A percentile compares a stretch with the other conserved stretches of the same genome.
These are phyloP conservation scores for Echinarachnius parma DNA, from an alignment of 53 echinoderm and acorn worm genomes.

Conservation along the genomic window DNA sequence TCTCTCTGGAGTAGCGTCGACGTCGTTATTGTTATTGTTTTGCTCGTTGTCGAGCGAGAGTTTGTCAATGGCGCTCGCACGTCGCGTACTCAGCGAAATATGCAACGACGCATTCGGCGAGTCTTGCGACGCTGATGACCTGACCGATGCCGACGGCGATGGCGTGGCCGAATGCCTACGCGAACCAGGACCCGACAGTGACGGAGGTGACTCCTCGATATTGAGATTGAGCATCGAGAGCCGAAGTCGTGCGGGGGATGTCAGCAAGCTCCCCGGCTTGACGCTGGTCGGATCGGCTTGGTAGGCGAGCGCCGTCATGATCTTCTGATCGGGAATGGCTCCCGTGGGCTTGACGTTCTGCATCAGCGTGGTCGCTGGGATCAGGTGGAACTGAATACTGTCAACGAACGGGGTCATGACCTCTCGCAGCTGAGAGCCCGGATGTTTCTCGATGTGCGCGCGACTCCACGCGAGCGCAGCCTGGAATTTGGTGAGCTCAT, in stretches of 20 bases:
- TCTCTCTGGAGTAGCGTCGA: neutral
- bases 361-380: conserved; percentile 83
- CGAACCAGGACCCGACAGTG: conserved; percentile 5
- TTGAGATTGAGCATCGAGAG: conserved; percentile 68
- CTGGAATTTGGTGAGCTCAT: conserved; percentile 90
- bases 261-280: conserved; percentile 62
- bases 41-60: conserved; percentile 15
- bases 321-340: conserved; percentile 83
- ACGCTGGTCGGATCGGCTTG: conserved; percentile 92
- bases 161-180: conserved; percentile 38
- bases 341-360: conserved; percentile 74
- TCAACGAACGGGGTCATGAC: conserved; percentile 89
- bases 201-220: conserved; percentile 60
- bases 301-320: conserved; percentile 95
- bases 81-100: conserved; percentile 7
- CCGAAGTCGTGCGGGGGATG: conserved; percentile 71
- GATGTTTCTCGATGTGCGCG: conserved; percentile 69
- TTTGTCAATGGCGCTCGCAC: conserved; percentile 31
- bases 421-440: conserved; percentile 53
- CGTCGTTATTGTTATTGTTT: neutral
- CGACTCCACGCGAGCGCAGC: conserved; percentile 83
- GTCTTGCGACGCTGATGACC: conserved; percentile 30
- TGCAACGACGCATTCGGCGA: conserved; percentile 22
- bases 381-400: conserved; percentile 85
- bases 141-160: conserved; percentile 25